These are phyloP conservation scores for Hydrochoerus hydrochaeris DNA, from an alignment of 2,113 vertebrate genomes.

Conservation along the genomic window DNA sequence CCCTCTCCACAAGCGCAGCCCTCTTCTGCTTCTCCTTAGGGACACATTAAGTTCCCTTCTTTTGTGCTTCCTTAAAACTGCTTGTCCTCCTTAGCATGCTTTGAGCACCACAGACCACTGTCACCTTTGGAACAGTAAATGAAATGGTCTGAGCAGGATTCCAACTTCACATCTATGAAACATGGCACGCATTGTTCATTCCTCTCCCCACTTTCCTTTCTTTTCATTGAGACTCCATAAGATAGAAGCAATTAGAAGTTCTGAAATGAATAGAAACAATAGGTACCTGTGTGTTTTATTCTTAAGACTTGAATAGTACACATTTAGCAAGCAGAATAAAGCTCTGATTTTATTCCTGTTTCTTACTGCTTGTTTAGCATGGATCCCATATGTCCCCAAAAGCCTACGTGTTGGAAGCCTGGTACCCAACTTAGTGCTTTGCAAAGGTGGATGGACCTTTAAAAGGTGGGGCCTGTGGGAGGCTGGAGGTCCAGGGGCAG, in stretches of 20 bases:
- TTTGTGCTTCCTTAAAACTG: conserved; percentile 67
- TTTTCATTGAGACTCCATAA: conserved; percentile 50
- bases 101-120: conserved; percentile 27
- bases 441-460: background rate
- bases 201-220: background rate
- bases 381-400: background rate
- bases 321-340: conserved; percentile 43
- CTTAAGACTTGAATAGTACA: conserved; percentile 51
- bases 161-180: conserved; percentile 39
- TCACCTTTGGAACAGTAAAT: conserved; percentile 64
- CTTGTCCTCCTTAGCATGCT: conserved; percentile 50
- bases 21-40: conserved; percentile 56
- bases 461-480: no score
- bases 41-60: conserved; percentile 67
- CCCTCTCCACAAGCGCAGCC: background rate
- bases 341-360: background rate
- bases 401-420: no score
- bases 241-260: conserved; percentile 58
- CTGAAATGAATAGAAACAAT: conserved; percentile 66
- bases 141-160: conserved; percentile 9
- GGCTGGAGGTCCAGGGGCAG: background rate
- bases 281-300: conserved; percentile 39
- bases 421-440: background rate
- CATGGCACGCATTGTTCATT: background rate
- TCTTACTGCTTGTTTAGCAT: background rate